Percentiles rank a stretch among this genome's conserved stretches.
These are phyloP conservation scores for Drosophila dunni DNA, from an alignment of 1,140 invertebrate species.

Conservation along the genomic window DNA sequence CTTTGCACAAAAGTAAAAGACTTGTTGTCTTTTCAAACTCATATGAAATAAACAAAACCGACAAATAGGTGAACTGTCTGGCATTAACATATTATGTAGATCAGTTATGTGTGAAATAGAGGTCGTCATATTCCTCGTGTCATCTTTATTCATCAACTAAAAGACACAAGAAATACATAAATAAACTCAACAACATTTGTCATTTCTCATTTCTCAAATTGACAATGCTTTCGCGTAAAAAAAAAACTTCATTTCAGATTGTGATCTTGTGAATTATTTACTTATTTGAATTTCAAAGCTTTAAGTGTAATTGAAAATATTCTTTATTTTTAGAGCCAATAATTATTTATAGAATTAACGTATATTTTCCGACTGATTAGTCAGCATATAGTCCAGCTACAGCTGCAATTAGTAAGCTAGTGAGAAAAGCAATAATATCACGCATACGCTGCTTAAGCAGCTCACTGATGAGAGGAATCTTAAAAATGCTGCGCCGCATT, in stretches of 20 bases:
- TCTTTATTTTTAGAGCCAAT: too few species aligned
- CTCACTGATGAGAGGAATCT: not conserved
- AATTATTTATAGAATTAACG: too few species aligned
- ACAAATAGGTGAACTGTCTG: slow-evolving; percentile 32
- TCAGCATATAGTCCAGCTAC: not conserved
- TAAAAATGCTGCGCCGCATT: not conserved
- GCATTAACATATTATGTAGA: slow-evolving; percentile 31
- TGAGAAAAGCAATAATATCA: slow-evolving; percentile 8
- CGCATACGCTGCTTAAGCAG: not conserved
- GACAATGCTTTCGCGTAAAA: not conserved
- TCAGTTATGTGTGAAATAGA: slow-evolving; percentile 18
- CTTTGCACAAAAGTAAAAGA: slow-evolving; percentile 35
- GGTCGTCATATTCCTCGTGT: not conserved
- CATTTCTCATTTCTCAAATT: not conserved
- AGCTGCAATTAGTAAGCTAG: not conserved
- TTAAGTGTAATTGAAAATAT: too few species aligned
- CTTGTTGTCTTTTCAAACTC: too few species aligned
- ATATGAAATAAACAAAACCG: slow-evolving; percentile 41
- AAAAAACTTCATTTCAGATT: not conserved
- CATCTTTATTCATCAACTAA: slow-evolving; percentile 2
- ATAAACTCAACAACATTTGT: not conserved
- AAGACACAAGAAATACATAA: not conserved
- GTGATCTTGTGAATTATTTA: not conserved
- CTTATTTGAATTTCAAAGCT: too few species aligned
- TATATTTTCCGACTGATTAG: not conserved